A percentile compares a stretch with the other conserved stretches of the same genome.
Evolutionary conservation across 2,797 vertebrate genomes (phyloP).

Genomic region (Acropternis orthonyx): DNA sequence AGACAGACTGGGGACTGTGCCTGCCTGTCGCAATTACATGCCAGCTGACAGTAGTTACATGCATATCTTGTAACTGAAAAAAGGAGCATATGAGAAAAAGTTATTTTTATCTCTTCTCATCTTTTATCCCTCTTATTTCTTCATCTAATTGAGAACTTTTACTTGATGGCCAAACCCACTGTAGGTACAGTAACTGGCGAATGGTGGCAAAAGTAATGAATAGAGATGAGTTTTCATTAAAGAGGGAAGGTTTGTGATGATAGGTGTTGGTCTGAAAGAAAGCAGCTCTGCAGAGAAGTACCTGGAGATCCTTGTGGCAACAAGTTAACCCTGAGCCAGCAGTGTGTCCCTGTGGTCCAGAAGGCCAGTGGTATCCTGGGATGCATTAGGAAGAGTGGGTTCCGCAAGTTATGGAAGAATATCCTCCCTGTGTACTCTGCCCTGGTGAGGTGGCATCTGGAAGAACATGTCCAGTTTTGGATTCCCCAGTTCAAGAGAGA

Average conservation of each 20-base stretch:
- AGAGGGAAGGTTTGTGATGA: neutral
- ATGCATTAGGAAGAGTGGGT: fast-evolving
- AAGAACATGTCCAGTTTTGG: neutral
- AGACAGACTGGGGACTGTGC: neutral
- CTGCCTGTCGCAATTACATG: neutral
- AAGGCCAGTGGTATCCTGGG: no score
- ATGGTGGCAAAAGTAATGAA: neutral
- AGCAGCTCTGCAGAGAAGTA: neutral
- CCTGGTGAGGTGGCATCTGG: neutral
- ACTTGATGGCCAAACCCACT: neutral
- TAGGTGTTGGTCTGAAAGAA: neutral
- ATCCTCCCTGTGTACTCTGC: neutral
- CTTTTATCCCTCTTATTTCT: neutral
- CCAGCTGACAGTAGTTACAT: neutral
- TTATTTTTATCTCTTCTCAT: neutral
- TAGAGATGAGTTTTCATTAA: neutral
- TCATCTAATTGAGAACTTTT: neutral
- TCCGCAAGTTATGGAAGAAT: neutral
- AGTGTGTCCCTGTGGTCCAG: neutral
- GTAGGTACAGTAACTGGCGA: fast-evolving
- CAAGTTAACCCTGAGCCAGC: neutral
- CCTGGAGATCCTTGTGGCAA: fast-evolving
- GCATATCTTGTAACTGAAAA: neutral
- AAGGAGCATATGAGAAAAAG: neutral
- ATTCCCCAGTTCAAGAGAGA: fast-evolving